Base-by-base conservation (phyloP, 1,140 invertebrate species). In the Heliconius nattereri region DNA sequence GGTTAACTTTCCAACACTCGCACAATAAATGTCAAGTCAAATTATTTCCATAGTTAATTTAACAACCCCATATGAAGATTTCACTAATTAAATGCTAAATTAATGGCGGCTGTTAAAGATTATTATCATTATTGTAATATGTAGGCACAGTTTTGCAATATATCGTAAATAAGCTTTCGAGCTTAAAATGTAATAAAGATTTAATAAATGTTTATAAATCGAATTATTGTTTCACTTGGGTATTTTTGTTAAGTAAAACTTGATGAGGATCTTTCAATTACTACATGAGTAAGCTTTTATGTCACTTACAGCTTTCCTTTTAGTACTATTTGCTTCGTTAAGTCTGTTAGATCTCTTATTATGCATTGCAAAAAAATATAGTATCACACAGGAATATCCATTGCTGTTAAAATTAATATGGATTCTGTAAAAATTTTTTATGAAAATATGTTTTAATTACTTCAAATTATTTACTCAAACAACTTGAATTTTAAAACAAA, bases 61-160 rank as follows among this genome's bases (percentile, higher is more conserved):
- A 66, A 66, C 60, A 66, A 66, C 11, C 60, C 60, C n/a, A 26
- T 5, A 66, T 29, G 60, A 29, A 66, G 60, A 66, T 66, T 66
- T 66, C 60, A 66, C 60, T 66, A 66, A 66, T 66, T 66, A 66
- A 66, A 66, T 66, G 11, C 26, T 26, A 66, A 66, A 66, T 66
- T 66, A 26, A 66, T 29, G 60, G 60, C 60, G 26, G 60, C 60
- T 26, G 23, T 66, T 66, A 66, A 66, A 66, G 60, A 66, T 66
- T 66, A 66, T 29, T 66, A 66, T 66, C 60, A 29, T 66, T 66
- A 66, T 66, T 66, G 6, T 66, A 66, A 66, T 66, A 66, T 66
- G 60, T 66, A 66, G 60, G 60, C 26, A 29, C 60, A 66, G 60
- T 66, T 66, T 26, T 29, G 60, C 60, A 66, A 66, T 66, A 66